phyloP scores from a whole-genome alignment of 2,113 vertebrate species.

The Ifrita kowaldi region DNA sequence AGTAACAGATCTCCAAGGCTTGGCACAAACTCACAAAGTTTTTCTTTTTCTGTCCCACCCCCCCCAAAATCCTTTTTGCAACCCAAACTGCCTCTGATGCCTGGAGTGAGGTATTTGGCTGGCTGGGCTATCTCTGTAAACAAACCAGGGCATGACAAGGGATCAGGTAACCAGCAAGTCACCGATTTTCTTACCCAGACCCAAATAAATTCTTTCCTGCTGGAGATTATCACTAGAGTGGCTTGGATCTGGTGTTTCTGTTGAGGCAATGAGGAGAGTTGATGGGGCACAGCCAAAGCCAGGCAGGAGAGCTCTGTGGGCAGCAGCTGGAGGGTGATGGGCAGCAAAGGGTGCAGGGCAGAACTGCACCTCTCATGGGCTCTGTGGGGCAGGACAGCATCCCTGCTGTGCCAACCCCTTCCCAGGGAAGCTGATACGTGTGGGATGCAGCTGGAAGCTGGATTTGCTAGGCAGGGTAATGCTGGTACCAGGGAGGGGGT shows the following conservation, averaged over 20 bases:
- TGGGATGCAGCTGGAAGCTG: not conserved
- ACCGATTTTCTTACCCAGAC: not conserved
- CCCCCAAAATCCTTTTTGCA: not conserved
- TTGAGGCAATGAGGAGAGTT: not conserved
- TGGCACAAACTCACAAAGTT: not conserved
- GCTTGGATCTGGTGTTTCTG: not conserved
- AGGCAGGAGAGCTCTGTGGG: not conserved
- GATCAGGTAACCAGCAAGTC: not conserved
- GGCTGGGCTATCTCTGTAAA: not conserved
- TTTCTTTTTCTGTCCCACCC: not conserved
- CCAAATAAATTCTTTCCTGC: not conserved
- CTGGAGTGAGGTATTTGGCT: not conserved
- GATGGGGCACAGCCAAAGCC: not conserved
- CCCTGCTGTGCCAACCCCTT: not conserved
- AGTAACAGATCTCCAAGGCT: not conserved
- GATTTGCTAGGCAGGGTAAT: not conserved
- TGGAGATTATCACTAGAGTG: not conserved
- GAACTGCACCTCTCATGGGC: fast-evolving
- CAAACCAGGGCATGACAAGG: not conserved
- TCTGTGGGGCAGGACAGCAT: not conserved
- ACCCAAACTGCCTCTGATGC: not conserved
- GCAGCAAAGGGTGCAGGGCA: not conserved
- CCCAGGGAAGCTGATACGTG: not conserved
- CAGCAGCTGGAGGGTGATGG: not conserved
- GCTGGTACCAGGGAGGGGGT: not conserved